Conservation (phyloP, 2,888 invertebrate species). For the Mesochorus sp. region DNA sequence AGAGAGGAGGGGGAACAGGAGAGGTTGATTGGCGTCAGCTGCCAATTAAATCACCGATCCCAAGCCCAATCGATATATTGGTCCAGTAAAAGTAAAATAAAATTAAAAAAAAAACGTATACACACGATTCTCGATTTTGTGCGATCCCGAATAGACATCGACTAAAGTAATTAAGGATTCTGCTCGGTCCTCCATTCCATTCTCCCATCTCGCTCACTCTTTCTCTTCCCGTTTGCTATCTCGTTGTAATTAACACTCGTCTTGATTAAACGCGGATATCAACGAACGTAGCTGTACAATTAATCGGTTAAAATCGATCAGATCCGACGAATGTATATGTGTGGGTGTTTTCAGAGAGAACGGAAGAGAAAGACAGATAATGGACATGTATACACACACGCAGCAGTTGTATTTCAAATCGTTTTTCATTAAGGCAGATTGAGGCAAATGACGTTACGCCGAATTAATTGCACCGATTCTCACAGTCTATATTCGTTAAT, state of each 20-base stretch:
- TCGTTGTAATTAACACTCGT: constrained; percentile 55
- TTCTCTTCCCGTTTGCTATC: no score
- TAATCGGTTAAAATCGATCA: constrained; percentile 56
- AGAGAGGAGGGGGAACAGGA: not conserved
- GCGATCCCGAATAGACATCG: constrained; percentile 18
- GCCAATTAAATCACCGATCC: constrained; percentile 59
- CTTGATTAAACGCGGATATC: constrained; percentile 56
- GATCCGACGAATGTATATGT: constrained; percentile 46
- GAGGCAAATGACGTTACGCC: constrained; percentile 56
- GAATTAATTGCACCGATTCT: constrained; percentile 54
- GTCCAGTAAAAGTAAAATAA: not conserved
- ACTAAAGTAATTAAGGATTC: constrained; percentile 53
- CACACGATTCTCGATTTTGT: constrained; percentile 32
- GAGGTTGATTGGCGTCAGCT: constrained; percentile 58
- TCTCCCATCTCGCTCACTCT: not conserved
- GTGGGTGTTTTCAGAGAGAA: not conserved
- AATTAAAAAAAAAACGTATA: constrained; percentile 1
- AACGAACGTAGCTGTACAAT: constrained; percentile 34
- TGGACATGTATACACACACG: not conserved
- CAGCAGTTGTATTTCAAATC: constrained; percentile 50
- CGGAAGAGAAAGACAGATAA: not conserved
- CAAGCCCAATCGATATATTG: constrained; percentile 6
- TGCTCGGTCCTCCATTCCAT: not conserved
- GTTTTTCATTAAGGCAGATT: constrained; percentile 60
- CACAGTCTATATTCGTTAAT: constrained; percentile 48